Evolutionary conservation across 2,797 vertebrate species (phyloP), one percentile per base, ranked within the genome.

Genomic region (Ficedula albicollis): DNA sequence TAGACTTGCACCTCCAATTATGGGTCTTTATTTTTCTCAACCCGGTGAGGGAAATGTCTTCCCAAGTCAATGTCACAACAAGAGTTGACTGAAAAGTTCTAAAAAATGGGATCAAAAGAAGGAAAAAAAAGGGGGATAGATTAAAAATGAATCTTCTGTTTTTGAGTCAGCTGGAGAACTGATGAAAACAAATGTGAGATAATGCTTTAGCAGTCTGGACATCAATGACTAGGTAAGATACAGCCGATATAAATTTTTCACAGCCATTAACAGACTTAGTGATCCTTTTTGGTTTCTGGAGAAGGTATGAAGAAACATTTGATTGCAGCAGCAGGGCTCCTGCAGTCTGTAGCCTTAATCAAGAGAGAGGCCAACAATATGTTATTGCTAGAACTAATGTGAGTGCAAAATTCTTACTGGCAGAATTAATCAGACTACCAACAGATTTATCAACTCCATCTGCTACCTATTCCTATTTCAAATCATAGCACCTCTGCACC

Each of bases 351-450:
- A 86, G 30, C 18, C 52, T 54, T 56, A 82, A 9, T 79, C 70
- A 81, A 68, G 55, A 77, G 6, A 80, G 60, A 88, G n/a, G 46
- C 48, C 83, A 93, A 55, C 29, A 88, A 75, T 34, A 89, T 49
- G 32, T 67, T 91, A 44, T 59, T 91, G 48, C 76, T 86, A 69
- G 44, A 64, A 36, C n/a, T 81, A 70, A 58, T 1, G 23, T 34
- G 64, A 94, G 49, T 34, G 29, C 34, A 67, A 63, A 95, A 90
- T 90, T 93, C 34, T 70, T 79, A 52, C 74, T 46, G 81, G 56
- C 74, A 94, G 84, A 93, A 93, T 72, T 79, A 93, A 91, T 64
- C 90, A 63, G 70, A 68, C 46, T 88, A 88, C 62, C 51, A 86
- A 63, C 44, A 76, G 58, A 89, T 73, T 83, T 90, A 94, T 79